Conservation (phyloP, 2,113 vertebrate genomes). For the Megatriorchis doriae region DNA sequence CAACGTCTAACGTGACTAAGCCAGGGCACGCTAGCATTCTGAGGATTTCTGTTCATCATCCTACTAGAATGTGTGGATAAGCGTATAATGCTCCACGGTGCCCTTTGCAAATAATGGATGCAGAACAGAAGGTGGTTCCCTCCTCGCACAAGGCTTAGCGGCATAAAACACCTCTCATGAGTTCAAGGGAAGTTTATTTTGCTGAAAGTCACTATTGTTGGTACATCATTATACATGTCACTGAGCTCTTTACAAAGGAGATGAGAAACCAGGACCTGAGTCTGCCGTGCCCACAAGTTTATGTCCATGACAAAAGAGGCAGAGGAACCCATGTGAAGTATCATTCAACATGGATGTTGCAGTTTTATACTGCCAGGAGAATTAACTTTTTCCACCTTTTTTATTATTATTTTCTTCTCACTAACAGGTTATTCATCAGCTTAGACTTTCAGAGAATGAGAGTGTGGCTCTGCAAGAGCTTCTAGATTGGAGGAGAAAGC, state of each 20-base stretch:
- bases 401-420: neutral
- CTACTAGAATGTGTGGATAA: neutral
- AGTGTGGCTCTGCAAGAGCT: conserved; percentile 82
- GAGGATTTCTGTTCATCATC: neutral
- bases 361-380: neutral
- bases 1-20: neutral
- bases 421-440: conserved; percentile 82
- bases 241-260: neutral
- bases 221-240: neutral
- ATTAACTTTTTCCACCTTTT: neutral
- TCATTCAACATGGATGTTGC: neutral
- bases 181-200: neutral
- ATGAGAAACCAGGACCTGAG: neutral
- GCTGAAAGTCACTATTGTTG: neutral
- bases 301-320: neutral
- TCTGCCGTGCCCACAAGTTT: neutral
- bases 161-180: neutral
- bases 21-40: neutral
- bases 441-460: conserved; percentile 81
- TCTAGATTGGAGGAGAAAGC: conserved; percentile 82
- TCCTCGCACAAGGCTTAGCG: neutral
- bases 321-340: neutral
- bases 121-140: neutral
- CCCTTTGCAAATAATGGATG: neutral
- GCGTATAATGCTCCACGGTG: neutral